Conservation (phyloP, 2,113 vertebrate species). For the Bettongia penicillata region DNA sequence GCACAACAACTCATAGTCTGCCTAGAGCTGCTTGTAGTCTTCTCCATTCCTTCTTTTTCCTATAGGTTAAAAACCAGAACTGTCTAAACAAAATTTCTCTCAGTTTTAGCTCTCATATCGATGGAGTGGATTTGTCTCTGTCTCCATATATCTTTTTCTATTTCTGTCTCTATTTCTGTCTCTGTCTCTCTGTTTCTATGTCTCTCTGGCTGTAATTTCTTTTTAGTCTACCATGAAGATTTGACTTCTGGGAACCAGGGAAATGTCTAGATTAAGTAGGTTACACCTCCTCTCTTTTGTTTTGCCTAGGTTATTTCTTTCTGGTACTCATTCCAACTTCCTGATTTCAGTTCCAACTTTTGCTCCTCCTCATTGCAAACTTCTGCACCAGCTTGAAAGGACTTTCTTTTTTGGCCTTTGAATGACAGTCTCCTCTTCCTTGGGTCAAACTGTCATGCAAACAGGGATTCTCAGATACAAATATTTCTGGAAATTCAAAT, state of each 20-base stretch:
- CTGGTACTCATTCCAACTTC: neutral
- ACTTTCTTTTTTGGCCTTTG: neutral
- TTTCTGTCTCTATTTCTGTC: neutral
- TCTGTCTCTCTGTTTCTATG: neutral
- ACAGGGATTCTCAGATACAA: neutral
- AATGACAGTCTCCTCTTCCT: neutral
- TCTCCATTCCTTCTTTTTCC: neutral
- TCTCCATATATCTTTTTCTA: neutral
- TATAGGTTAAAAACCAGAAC: neutral
- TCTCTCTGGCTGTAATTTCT: neutral
- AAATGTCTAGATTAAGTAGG: neutral
- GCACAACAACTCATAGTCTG: neutral
- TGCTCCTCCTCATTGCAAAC: neutral
- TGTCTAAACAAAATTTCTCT: neutral
- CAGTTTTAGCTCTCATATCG: neutral
- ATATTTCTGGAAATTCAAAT: conserved; percentile 23
- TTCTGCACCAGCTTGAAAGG: fast-evolving
- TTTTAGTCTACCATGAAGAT: neutral
- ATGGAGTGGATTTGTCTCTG: neutral
- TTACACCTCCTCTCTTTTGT: conserved; percentile 5
- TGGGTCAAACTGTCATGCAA: neutral
- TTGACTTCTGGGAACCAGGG: neutral
- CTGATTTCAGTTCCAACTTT: neutral
- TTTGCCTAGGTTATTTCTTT: conserved; percentile 1
- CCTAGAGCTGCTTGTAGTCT: neutral